Conservation (phyloP, 2,888 invertebrate species). For the Rhopalosiphum nymphaeae region DNA sequence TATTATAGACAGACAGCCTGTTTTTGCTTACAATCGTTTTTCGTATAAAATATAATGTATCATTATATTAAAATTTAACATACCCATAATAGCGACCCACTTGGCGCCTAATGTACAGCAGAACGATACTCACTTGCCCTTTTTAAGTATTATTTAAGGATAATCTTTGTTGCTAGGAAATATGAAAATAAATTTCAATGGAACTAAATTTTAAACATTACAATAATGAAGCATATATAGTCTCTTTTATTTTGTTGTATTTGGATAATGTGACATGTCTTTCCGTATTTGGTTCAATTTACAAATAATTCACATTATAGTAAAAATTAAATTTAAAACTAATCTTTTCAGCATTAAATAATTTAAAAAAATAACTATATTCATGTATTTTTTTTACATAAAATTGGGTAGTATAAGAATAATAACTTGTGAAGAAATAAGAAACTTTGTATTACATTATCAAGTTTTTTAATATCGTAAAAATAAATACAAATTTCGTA, state of each 20-base stretch:
- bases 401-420: not conserved
- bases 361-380: not conserved
- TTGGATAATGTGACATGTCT: not conserved
- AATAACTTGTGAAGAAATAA: not conserved
- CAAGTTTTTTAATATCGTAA: not conserved
- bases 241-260: not conserved
- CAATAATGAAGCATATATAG: not conserved
- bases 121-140: too few species aligned
- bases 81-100: too few species aligned
- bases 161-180: too few species aligned
- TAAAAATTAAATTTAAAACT: not conserved
- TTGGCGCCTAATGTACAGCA: too few species aligned
- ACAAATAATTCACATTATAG: not conserved
- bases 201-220: not conserved
- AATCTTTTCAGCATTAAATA: not conserved
- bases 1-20: too few species aligned
- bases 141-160: too few species aligned
- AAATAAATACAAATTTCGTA: not conserved
- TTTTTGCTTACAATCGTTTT: too few species aligned
- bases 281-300: not conserved
- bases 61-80: too few species aligned
- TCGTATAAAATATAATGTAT: too few species aligned
- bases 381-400: not conserved
- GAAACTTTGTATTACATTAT: not conserved
- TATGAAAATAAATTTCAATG: too few species aligned